Percentiles rank a stretch among this genome's conserved stretches.
Evolutionary conservation across 2,113 vertebrate species (phyloP).

Genomic region (Nibea albiflora): DNA sequence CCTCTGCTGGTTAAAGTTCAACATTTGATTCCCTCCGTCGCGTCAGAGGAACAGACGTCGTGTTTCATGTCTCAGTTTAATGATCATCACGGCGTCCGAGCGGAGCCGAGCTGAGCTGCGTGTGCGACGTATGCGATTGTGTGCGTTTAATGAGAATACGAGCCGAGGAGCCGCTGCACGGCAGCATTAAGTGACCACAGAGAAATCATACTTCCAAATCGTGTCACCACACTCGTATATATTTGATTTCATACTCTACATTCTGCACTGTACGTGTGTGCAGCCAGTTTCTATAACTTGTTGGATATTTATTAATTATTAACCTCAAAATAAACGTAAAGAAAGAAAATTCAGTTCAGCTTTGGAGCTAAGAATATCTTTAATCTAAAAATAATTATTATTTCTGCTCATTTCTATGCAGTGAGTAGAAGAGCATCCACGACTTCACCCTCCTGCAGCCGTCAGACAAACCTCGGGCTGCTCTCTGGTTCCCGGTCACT

Average conservation of each 20-base stretch:
- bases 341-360: not conserved
- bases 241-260: not conserved
- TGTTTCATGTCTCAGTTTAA: constrained; percentile 30
- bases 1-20: not conserved
- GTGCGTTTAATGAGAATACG: constrained; percentile 45
- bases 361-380: not conserved
- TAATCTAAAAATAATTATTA: not conserved
- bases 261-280: not conserved
- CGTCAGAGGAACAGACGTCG: not conserved
- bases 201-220: constrained; percentile 17
- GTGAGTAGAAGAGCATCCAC: no score
- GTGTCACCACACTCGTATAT: not conserved
- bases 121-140: not conserved
- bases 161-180: constrained; percentile 10
- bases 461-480: not conserved
- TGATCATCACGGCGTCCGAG: constrained; percentile 13
- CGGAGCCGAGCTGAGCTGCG: constrained; percentile 9
- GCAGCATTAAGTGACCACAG: not conserved
- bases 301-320: not conserved
- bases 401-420: no score
- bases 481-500: not conserved
- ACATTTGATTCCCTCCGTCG: not conserved
- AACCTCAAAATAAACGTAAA: not conserved
- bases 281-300: not conserved
- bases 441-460: not conserved